phyloP scores from a whole-genome alignment of 2,797 vertebrate species.

The Cossypha caffra region DNA sequence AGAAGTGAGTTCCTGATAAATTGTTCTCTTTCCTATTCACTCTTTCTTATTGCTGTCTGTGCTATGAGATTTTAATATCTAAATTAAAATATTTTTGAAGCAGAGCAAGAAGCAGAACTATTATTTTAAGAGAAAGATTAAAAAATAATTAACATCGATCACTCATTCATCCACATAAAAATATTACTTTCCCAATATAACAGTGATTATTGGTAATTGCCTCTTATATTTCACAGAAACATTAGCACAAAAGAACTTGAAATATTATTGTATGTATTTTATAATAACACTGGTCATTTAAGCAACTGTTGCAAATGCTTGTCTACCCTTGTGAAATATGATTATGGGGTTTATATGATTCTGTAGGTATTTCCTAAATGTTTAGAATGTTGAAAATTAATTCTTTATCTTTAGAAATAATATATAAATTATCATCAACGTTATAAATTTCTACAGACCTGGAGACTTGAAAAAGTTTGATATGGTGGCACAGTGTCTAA shows the following conservation, averaged over 20 bases:
- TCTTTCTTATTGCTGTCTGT: neutral
- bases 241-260: neutral
- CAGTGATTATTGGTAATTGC: neutral
- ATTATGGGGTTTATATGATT: neutral
- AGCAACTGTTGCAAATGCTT: neutral
- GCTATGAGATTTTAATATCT: neutral
- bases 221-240: neutral
- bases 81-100: constrained; percentile 5
- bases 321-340: neutral
- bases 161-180: neutral
- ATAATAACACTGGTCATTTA: neutral
- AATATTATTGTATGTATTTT: neutral
- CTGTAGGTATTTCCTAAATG: neutral
- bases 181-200: neutral
- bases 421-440: neutral
- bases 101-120: neutral
- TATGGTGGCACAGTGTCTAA: neutral
- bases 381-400: neutral
- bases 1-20: neutral
- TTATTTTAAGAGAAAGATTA: neutral
- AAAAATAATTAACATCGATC: neutral
- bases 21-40: neutral
- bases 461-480: rapidly evolving
- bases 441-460: neutral
- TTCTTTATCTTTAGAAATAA: neutral